Percentiles rank a stretch among this genome's conserved stretches.
These are phyloP conservation scores for Manacus vitellinus DNA, from an alignment of 2,113 vertebrate species.

Conservation along the genomic window DNA sequence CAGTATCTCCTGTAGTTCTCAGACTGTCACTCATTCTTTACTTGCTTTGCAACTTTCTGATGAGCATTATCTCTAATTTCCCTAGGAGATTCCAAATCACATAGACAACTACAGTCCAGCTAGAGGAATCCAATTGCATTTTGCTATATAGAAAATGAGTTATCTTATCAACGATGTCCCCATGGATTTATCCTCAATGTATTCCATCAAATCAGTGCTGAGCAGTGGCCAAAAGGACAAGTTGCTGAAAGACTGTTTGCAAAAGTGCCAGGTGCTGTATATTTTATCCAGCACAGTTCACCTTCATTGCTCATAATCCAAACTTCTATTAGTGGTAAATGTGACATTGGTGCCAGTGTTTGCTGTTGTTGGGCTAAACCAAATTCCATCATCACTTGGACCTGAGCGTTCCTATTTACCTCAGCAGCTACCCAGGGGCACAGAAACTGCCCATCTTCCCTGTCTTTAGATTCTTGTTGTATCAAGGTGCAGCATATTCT, in stretches of 20 bases:
- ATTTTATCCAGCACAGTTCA: conserved; percentile 8
- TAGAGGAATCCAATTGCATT: conserved; percentile 12
- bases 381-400: not conserved
- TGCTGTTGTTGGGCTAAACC: not conserved
- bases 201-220: conserved; percentile 47
- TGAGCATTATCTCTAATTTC: conserved; percentile 16
- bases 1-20: not conserved
- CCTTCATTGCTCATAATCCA: conserved; percentile 1
- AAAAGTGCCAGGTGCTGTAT: conserved; percentile 12
- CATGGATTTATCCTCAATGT: not conserved
- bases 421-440: not conserved
- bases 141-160: conserved; percentile 18
- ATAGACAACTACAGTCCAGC: not conserved
- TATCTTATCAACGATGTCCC: conserved; percentile 8
- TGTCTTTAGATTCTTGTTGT: not conserved
- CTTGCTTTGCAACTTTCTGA: not conserved
- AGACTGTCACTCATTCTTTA: not conserved
- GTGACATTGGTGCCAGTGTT: not conserved
- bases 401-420: not conserved
- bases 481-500: not conserved
- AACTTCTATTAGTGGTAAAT: not conserved
- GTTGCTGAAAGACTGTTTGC: not conserved
- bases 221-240: conserved; percentile 37
- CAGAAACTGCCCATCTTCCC: not conserved
- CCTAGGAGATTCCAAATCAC: conserved; percentile 44